phyloP scores from a whole-genome alignment of 2,113 vertebrate species.

The Polypterus bichir region DNA sequence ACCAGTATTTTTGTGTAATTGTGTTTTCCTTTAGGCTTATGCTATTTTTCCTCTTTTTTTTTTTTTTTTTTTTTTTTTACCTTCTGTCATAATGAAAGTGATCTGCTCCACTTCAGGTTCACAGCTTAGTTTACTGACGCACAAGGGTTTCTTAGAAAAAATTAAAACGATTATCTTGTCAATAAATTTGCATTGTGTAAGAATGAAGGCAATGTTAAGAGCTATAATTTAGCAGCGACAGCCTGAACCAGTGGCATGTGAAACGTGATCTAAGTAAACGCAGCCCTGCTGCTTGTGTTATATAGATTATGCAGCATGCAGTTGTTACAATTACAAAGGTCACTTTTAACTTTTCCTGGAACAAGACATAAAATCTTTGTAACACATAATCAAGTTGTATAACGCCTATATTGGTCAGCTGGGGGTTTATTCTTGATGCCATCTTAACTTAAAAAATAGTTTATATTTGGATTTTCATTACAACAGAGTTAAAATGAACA shows the following conservation, averaged over 20 bases:
- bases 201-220: conserved; percentile 29
- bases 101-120: not conserved
- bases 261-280: conserved; percentile 58
- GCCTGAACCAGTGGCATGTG: conserved; percentile 34
- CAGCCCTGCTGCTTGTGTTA: conserved; percentile 37
- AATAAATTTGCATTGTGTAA: conserved; percentile 51
- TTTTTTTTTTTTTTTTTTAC: no score
- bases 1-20: no score
- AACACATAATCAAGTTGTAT: conserved; percentile 32
- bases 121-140: not conserved
- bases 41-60: no score
- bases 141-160: conserved; percentile 22
- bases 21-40: no score
- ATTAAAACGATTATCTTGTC: conserved; percentile 41
- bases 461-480: conserved; percentile 40
- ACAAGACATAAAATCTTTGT: conserved; percentile 37
- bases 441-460: conserved; percentile 54
- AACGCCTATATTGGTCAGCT: conserved; percentile 1
- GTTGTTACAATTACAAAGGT: conserved; percentile 47
- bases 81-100: no score
- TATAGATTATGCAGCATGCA: conserved; percentile 34
- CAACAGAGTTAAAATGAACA: not conserved
- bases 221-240: conserved; percentile 42
- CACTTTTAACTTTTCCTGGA: conserved; percentile 48
- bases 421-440: conserved; percentile 48